phyloP scores from a whole-genome alignment of 2,888 invertebrate species.

The Osmoderma eremita region DNA sequence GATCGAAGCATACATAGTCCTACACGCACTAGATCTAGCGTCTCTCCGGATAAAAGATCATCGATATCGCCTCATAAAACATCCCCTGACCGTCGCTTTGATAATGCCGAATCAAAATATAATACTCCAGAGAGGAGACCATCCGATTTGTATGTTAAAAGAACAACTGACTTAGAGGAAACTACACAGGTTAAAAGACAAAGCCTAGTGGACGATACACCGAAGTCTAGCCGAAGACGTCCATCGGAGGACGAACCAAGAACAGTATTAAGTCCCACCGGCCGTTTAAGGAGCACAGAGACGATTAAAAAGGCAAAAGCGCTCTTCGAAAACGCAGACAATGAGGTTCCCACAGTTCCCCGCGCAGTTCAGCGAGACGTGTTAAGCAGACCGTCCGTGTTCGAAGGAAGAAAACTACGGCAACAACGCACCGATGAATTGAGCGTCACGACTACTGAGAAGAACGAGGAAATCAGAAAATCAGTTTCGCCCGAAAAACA shows the following conservation, averaged over 20 bases:
- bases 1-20: not conserved
- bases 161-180: slow-evolving; percentile 11
- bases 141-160: slow-evolving; percentile 46
- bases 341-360: slow-evolving; percentile 54
- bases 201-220: slow-evolving; percentile 51
- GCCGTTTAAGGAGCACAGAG: slow-evolving; percentile 68
- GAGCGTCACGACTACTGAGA: slow-evolving; percentile 36
- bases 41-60: not conserved
- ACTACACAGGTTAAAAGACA: slow-evolving; percentile 48
- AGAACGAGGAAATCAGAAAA: slow-evolving; percentile 34
- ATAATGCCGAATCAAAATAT: slow-evolving; percentile 40
- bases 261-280: slow-evolving; percentile 55
- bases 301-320: slow-evolving; percentile 78
- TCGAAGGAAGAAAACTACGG: slow-evolving; percentile 59
- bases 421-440: slow-evolving; percentile 33
- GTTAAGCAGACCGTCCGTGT: slow-evolving; percentile 66
- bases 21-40: not conserved
- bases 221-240: slow-evolving; percentile 57
- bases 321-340: slow-evolving; percentile 73
- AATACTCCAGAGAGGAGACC: slow-evolving; percentile 52
- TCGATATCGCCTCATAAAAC: slow-evolving; percentile 9
- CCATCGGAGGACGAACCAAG: slow-evolving; percentile 58
- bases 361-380: slow-evolving; percentile 66
- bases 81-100: slow-evolving; percentile 41
- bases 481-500: slow-evolving; percentile 11